A percentile compares a stretch with the other conserved stretches of the same genome.
Evolutionary conservation across 2,113 vertebrate genomes (phyloP).

Genomic region (Zapornia atra): DNA sequence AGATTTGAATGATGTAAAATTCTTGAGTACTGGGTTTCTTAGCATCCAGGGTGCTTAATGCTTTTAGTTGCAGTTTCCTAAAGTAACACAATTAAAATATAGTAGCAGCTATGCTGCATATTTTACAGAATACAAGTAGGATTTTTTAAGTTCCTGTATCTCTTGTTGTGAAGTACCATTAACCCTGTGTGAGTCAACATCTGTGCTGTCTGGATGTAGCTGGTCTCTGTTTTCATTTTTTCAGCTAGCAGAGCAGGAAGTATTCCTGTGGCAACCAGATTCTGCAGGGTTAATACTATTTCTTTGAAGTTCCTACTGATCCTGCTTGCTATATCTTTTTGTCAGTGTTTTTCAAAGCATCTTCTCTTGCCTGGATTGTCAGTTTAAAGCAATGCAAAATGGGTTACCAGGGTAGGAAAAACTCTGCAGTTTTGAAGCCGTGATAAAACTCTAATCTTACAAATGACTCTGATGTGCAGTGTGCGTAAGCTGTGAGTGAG

Average conservation of each 20-base stretch:
- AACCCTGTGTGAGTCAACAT: neutral
- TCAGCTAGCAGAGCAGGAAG: neutral
- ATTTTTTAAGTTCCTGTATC: neutral
- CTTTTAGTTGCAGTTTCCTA: neutral
- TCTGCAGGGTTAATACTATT: neutral
- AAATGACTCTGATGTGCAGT: neutral
- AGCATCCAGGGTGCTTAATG: neutral
- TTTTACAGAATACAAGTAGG: neutral
- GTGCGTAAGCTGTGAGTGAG: neutral
- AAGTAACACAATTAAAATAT: neutral
- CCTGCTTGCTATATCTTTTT: neutral
- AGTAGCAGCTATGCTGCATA: neutral
- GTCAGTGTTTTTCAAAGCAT: neutral
- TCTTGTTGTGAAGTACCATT: neutral
- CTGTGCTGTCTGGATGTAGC: neutral
- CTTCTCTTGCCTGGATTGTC: constrained; percentile 17
- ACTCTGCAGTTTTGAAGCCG: neutral
- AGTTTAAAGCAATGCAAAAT: constrained; percentile 51
- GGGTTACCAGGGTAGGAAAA: constrained; percentile 15
- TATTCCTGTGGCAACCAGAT: neutral
- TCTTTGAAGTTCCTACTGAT: neutral
- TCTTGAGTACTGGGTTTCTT: neutral
- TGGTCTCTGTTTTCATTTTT: neutral
- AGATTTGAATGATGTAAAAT: neutral
- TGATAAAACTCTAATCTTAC: constrained; percentile 47